phyloP scores from a whole-genome alignment of 1,140 invertebrate genomes.

The Ruditapes philippinarum region DNA sequence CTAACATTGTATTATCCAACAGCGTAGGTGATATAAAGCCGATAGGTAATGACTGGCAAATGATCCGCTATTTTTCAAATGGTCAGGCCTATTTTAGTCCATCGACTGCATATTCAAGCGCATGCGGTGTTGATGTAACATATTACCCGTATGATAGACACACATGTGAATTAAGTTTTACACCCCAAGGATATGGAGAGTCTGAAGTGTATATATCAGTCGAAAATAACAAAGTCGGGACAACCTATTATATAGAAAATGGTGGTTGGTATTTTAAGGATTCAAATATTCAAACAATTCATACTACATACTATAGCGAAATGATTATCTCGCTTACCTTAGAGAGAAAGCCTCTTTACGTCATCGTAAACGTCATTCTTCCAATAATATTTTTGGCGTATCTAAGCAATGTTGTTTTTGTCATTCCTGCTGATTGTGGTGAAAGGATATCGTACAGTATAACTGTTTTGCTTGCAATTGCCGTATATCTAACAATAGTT shows the following conservation, averaged over 20 bases:
- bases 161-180: neutral
- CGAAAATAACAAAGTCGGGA: neutral
- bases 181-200: neutral
- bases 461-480: slow-evolving; percentile 65
- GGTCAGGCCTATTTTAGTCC: neutral
- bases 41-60: neutral
- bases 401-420: slow-evolving; percentile 59
- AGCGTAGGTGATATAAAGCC: neutral
- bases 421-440: slow-evolving; percentile 61
- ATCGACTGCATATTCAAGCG: neutral
- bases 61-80: neutral
- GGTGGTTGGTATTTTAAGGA: slow-evolving; percentile 11
- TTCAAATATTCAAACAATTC: neutral
- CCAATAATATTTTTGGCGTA: slow-evolving; percentile 63
- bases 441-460: slow-evolving; percentile 60
- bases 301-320: neutral
- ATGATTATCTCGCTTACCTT: slow-evolving; percentile 1
- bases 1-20: slow-evolving; percentile 36
- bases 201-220: neutral
- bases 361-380: slow-evolving; percentile 60
- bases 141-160: slow-evolving; percentile 55
- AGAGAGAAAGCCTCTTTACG: slow-evolving; percentile 27
- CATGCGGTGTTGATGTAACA: slow-evolving; percentile 13
- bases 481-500: slow-evolving; percentile 62
- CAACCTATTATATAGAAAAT: neutral